phyloP scores from a whole-genome alignment of 2,888 invertebrate species.

The Acanthosepion pharaonis region DNA sequence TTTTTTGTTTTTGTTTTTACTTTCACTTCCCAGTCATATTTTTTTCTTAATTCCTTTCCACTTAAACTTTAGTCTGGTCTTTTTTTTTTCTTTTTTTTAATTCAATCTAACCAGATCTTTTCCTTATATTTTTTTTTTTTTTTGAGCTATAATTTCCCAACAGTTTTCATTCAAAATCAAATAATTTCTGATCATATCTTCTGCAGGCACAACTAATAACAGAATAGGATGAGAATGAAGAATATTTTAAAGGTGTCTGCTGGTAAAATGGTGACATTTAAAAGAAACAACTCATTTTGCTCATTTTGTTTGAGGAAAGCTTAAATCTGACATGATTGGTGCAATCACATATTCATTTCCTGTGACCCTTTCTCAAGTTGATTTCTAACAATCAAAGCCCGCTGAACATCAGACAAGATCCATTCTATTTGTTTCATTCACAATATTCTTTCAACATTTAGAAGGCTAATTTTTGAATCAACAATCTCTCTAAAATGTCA shows the following conservation, averaged over 20 bases:
- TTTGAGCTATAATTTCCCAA: not conserved
- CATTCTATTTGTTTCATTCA: not conserved
- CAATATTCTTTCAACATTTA: constrained; percentile 22
- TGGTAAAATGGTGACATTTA: not conserved
- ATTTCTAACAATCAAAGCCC: not conserved
- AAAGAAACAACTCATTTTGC: not conserved
- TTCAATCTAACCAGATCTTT: not conserved
- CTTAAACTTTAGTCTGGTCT: not conserved
- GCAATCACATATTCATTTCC: constrained; percentile 39
- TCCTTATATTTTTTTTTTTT: not conserved
- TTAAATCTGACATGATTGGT: not conserved
- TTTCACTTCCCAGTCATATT: not conserved
- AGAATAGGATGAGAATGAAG: not conserved
- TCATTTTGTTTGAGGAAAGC: not conserved
- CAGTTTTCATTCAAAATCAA: not conserved
- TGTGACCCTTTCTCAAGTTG: not conserved
- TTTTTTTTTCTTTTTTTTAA: not conserved
- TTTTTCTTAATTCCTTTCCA: not conserved
- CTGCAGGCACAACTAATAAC: not conserved
- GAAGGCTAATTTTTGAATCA: constrained; percentile 25
- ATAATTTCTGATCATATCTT: constrained; percentile 15
- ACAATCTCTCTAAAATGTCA: not conserved
- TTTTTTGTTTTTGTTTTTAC: not conserved
- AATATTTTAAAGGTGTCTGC: constrained; percentile 14
- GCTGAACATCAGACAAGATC: not conserved